Evolutionary conservation across 2,888 invertebrate species (phyloP).

Genomic region (Odiellus spinosus): DNA sequence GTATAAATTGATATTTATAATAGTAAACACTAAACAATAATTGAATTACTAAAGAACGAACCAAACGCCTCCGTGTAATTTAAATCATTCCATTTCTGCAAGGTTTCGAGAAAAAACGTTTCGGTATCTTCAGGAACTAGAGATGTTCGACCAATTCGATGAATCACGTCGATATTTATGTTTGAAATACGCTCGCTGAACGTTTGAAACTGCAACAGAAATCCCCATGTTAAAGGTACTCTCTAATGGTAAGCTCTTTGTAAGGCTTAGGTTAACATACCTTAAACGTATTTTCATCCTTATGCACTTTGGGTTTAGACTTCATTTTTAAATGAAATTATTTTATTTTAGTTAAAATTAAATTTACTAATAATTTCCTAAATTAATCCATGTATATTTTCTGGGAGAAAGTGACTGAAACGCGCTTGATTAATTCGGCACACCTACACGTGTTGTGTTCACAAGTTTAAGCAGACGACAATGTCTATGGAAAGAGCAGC

Average conservation of each 20-base stretch:
- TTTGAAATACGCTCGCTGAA: slow-evolving; percentile 72
- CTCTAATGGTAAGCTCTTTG: background rate
- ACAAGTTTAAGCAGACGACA: too few species aligned
- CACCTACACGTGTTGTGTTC: too few species aligned
- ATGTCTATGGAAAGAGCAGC: too few species aligned
- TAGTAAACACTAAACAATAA: too few species aligned
- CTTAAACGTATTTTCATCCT: slow-evolving; percentile 50
- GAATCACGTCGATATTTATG: slow-evolving; percentile 73
- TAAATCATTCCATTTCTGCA: slow-evolving; percentile 75
- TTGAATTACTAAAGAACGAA: slow-evolving; percentile 19
- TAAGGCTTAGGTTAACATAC: slow-evolving; percentile 35
- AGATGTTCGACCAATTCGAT: slow-evolving; percentile 41
- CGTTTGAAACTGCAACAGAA: slow-evolving; percentile 43
- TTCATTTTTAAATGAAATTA: slow-evolving; percentile 16
- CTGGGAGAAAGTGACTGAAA: too few species aligned
- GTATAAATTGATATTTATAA: background rate
- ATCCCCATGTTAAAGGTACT: background rate
- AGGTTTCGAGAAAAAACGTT: slow-evolving; percentile 61
- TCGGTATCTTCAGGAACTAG: slow-evolving; percentile 46
- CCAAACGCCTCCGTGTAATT: slow-evolving; percentile 70
- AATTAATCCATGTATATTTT: too few species aligned
- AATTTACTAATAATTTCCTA: too few species aligned
- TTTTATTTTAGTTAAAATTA: too few species aligned
- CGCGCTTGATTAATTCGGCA: too few species aligned
- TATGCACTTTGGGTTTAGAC: slow-evolving; percentile 13